phyloP scores from a whole-genome alignment of 2,797 vertebrate genomes.

The Phrynocephalus forsythii region DNA sequence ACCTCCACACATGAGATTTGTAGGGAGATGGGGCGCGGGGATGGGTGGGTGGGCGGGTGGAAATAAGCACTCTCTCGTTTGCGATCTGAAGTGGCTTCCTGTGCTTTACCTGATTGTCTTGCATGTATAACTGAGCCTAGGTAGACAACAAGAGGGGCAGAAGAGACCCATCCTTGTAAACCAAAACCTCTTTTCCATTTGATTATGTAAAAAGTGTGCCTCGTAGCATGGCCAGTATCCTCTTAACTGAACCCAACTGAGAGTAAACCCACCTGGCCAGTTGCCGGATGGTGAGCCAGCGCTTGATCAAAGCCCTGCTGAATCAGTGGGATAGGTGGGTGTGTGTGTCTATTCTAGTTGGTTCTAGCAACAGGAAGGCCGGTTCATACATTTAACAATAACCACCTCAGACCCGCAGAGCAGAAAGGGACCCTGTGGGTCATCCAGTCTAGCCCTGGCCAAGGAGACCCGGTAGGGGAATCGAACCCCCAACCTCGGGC shows the following conservation, averaged over 20 bases:
- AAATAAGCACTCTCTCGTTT: too few species aligned
- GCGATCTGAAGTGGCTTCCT: not conserved
- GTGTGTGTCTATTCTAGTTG: not conserved
- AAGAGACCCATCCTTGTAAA: not conserved
- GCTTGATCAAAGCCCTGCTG: not conserved
- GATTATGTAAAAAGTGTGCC: too few species aligned
- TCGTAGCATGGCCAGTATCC: not conserved
- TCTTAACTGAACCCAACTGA: not conserved
- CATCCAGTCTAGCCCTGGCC: too few species aligned
- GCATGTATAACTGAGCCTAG: not conserved
- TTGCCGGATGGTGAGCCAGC: not conserved
- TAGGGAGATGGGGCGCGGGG: not conserved
- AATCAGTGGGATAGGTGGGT: not conserved
- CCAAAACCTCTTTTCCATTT: too few species aligned
- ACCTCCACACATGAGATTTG: not conserved
- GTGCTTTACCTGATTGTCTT: not conserved
- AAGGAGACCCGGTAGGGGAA: too few species aligned
- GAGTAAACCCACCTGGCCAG: not conserved
- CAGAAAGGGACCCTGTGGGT: too few species aligned
- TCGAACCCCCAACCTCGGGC: too few species aligned
- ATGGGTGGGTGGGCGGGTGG: too few species aligned
- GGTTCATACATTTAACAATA: too few species aligned
- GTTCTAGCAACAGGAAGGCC: not conserved
- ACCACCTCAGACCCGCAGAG: too few species aligned
- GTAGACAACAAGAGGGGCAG: not conserved